phyloP scores from a whole-genome alignment of 2,797 vertebrate genomes.

The Chaunax sp. region DNA sequence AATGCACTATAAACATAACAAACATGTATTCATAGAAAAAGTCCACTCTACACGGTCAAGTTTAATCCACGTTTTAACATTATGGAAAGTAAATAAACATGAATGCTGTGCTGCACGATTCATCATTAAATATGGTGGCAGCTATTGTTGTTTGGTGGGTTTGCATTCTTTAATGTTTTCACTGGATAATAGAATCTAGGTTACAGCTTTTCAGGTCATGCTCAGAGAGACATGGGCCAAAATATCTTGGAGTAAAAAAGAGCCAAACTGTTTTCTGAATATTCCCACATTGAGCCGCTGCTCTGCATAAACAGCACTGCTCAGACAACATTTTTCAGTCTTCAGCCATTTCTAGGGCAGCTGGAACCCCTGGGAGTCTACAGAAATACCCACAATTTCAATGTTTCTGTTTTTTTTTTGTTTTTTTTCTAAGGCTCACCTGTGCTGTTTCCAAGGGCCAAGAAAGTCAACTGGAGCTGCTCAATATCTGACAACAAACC shows the following conservation, averaged over 20 bases:
- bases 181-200: conserved; percentile 67
- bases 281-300: conserved; percentile 71
- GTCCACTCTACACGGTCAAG: conserved; percentile 36
- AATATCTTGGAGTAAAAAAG: conserved; percentile 66
- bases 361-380: conserved; percentile 76
- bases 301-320: conserved; percentile 83
- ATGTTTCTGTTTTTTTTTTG: conserved; percentile 56
- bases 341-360: conserved; percentile 85
- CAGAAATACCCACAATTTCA: conserved; percentile 84
- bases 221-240: conserved; percentile 62
- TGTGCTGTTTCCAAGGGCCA: conserved; percentile 78
- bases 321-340: conserved; percentile 82
- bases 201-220: conserved; percentile 72
- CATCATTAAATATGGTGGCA: conserved; percentile 41
- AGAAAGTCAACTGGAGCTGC: conserved; percentile 73
- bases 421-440: conserved; percentile 62
- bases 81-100: conserved; percentile 56
- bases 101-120: conserved; percentile 34
- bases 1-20: conserved; percentile 62
- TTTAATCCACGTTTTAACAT: conserved; percentile 50
- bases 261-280: conserved; percentile 67
- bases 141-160: conserved; percentile 45
- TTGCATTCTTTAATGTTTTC: conserved; percentile 59
- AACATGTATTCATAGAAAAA: conserved; percentile 45
- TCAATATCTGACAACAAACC: conserved; percentile 70